Base-by-base conservation (phyloP, 2,797 vertebrate species). In the Otolemur crassicaudatus region DNA sequence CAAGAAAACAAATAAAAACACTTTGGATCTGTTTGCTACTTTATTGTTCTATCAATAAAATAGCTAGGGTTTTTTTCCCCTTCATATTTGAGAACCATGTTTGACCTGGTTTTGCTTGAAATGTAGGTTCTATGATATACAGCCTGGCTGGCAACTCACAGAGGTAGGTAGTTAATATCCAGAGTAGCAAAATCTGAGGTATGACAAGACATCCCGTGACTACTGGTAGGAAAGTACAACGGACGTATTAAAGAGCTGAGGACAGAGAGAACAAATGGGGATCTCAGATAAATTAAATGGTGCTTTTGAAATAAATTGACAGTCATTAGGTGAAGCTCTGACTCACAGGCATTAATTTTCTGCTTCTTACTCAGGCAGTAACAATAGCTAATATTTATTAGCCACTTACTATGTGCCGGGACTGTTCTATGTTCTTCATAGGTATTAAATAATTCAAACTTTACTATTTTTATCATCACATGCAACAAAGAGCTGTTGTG, bases 311-410 rank as follows among this genome's bases (percentile, higher is more conserved):
- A 95, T 85, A 88, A 91, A 94, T 94, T 84, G 89, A 91, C 87
- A 90, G 86, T 92, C 91, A 72, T 95, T 96, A 95, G 65, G 19
- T 58, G 95, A 97, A 86, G 31, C 86, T 95, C 60, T 96, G 95
- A 94, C 87, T 96, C 93, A 94, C 27, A 77, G 25, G 16, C 80
- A 96, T 93, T 25, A 79, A 96, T 95, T 96, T 96, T 96, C 87
- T 96, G 95, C 81, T 95, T 96, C 69, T 95, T 88, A 70, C 90
- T 91, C 63, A 67, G 75, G 72, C 58, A 93, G 69, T 97, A 96
- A 92, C 58, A 87, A 95, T 90, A 93, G 81, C 91, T 97, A 97
- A 91, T 94, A 96, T 96, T 93, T 97, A 96, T 91, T 95, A 87
- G 93, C 89, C 46, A 95, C 87, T 97, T 97, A 94, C 60, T 87